Evolutionary conservation across 2,797 vertebrate species (phyloP).

Genomic region (Australoheros facetus): DNA sequence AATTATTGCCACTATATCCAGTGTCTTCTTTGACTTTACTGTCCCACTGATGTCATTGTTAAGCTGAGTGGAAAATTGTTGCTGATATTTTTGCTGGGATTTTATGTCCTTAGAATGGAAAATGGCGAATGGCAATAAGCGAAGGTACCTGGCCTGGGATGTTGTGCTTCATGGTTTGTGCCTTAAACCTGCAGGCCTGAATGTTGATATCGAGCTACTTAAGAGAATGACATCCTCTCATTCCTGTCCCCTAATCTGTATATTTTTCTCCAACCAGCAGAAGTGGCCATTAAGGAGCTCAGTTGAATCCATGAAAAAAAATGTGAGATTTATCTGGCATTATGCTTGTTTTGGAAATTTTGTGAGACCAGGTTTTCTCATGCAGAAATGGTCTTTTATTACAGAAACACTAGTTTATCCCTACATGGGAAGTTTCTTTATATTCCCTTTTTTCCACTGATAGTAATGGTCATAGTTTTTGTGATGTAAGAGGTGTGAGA

Average conservation of each 20-base stretch:
- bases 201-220: too few species aligned
- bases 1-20: neutral
- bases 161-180: neutral
- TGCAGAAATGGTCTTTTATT: neutral
- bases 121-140: neutral
- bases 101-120: neutral
- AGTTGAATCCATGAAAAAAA: neutral
- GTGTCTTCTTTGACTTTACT: neutral
- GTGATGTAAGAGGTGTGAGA: conserved; percentile 1
- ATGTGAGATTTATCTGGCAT: neutral
- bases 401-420: neutral
- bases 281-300: neutral
- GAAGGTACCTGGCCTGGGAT: neutral
- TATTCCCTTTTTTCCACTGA: neutral
- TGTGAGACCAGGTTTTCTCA: neutral
- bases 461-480: conserved; percentile 1
- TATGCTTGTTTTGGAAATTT: neutral
- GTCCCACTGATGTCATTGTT: neutral
- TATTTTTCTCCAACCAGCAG: neutral
- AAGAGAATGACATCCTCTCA: neutral
- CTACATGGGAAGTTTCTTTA: neutral
- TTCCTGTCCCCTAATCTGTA: neutral
- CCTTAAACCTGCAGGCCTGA: conserved; percentile 4
- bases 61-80: neutral
- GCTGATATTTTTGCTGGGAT: neutral